Base-by-base conservation (phyloP, 2,888 invertebrate species). In the Lottia gigantea region DNA sequence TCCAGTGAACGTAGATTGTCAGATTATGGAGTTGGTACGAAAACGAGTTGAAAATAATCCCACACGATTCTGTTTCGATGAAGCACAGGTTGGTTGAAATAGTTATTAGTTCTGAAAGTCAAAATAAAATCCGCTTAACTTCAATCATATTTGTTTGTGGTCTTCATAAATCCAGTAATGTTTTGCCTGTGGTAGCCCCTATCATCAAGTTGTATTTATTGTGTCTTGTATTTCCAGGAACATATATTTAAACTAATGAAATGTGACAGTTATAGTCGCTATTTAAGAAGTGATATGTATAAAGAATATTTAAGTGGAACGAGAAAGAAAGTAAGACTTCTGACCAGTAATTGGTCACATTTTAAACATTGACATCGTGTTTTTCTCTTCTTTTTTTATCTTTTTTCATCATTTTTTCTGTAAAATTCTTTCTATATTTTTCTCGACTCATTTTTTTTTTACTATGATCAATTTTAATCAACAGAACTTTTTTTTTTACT, bases 161-260 rank as follows among this genome's bases (percentile, higher is more conserved):
- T n/a, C n/a, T n/a, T n/a, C n/a, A n/a, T n/a, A n/a, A n/a, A n/a
- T n/a, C n/a, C n/a, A n/a, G n/a, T n/a, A 31, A 31, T 31, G 31
- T 4, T 31, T 31, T 31, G 31, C 31, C 31, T 31, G 40, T 40
- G 11, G 11, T 40, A 62, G 46, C 25, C 16, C 40, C 61, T 47
- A 14, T 63, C 40, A 40, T 11, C 40, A 1, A 40, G 40, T 40
- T 11, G 8, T 11, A 64, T 46, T 46, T 55, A 23, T 45, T 11
- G 46, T 71, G 45, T 26, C 67, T 67, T 62, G 71, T 68, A 66
- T 40, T 84, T 85, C 66, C 91, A 97, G 96, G 95, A 97, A 11
- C 99, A 99, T 90, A 98, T 99, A 55, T 99, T 98, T 90, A 97
- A 98, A 87, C 91, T 99, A 82, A 99, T 99, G 99, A 98, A 98